phyloP scores from a whole-genome alignment of 2,797 vertebrate species.

The Enteromius fasciolatus region DNA sequence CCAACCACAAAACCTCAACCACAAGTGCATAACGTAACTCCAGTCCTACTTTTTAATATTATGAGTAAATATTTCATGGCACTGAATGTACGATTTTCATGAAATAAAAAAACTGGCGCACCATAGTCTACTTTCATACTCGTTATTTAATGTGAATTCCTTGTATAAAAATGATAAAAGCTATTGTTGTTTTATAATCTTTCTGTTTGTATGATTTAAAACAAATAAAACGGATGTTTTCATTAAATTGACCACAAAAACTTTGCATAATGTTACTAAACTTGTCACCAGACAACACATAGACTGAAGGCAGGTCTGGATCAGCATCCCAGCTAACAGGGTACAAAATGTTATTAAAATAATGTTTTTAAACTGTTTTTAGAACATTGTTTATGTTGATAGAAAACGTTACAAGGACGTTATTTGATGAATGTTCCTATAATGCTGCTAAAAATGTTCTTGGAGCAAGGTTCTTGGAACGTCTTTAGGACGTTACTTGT shows the following conservation, averaged over 20 bases:
- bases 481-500: too few species aligned
- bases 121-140: not conserved
- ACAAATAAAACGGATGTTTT: not conserved
- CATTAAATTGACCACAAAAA: not conserved
- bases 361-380: too few species aligned
- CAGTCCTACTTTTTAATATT: too few species aligned
- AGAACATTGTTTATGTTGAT: too few species aligned
- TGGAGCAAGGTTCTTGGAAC: too few species aligned
- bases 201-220: not conserved
- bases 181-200: not conserved
- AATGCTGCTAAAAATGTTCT: too few species aligned
- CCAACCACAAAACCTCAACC: not conserved
- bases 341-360: too few species aligned
- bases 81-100: not conserved
- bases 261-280: not conserved
- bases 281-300: not conserved
- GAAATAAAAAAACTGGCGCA: not conserved
- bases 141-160: not conserved
- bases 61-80: not conserved
- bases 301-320: not conserved
- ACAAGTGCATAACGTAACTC: not conserved
- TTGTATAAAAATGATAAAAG: not conserved
- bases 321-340: not conserved
- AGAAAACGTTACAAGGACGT: too few species aligned
- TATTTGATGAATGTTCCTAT: too few species aligned